Evolutionary conservation across 2,888 invertebrate genomes (phyloP).

Genomic region (Netelia fuscicornis): DNA sequence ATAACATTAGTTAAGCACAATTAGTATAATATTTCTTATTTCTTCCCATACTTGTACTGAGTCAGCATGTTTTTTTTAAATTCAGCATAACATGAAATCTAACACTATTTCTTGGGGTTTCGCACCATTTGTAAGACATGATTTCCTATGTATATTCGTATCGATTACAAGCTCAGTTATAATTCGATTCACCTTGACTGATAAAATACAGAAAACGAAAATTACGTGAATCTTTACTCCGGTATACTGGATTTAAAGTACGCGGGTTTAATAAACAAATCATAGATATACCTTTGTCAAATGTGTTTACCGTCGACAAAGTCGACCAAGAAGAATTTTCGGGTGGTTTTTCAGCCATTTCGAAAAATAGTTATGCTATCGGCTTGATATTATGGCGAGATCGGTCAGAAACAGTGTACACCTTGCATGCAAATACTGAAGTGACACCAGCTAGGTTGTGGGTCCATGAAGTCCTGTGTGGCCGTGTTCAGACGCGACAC

Average conservation of each 20-base stretch:
- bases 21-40: background rate
- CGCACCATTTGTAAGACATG: background rate
- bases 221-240: background rate
- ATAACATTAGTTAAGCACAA: slow-evolving; percentile 18
- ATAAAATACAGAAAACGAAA: background rate
- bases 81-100: background rate
- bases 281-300: slow-evolving; percentile 80
- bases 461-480: background rate
- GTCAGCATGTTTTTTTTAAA: background rate
- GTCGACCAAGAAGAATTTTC: slow-evolving; percentile 75
- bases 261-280: slow-evolving; percentile 41
- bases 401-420: too few relatives aligned
- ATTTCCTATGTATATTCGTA: background rate
- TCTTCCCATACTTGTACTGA: too few relatives aligned
- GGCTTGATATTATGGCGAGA: background rate
- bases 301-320: slow-evolving; percentile 81
- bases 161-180: background rate
- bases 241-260: slow-evolving; percentile 45
- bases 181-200: background rate
- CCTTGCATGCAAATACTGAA: background rate
- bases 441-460: background rate
- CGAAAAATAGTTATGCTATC: background rate
- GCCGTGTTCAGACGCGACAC: background rate
- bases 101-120: background rate
- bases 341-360: slow-evolving; percentile 60